Evolutionary conservation across 2,113 vertebrate genomes (phyloP).

Genomic region (Clarias batrachus): DNA sequence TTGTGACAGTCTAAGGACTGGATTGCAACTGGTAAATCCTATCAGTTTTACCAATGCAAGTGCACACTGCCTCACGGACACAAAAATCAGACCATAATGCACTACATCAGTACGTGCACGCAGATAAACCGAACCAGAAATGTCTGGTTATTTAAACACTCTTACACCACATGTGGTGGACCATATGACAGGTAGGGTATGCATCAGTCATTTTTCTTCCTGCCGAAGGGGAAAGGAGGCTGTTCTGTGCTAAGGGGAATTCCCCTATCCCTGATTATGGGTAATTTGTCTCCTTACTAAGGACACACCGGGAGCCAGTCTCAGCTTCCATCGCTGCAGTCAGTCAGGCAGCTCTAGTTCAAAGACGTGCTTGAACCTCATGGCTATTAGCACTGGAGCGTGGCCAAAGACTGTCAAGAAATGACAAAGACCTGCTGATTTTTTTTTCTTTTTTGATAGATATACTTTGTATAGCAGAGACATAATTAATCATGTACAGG

Average conservation of each 20-base stretch:
- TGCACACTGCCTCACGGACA: not conserved
- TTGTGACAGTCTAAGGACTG: constrained; percentile 11
- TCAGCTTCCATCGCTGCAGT: constrained; percentile 43
- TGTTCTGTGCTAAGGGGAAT: constrained; percentile 57
- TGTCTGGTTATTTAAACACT: not conserved
- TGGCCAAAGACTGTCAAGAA: constrained; percentile 59
- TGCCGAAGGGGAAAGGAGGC: constrained; percentile 51
- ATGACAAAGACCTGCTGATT: constrained; percentile 21
- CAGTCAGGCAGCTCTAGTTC: constrained; percentile 39
- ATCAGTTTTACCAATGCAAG: not conserved
- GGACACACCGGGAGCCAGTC: constrained; percentile 63
- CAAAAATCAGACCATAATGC: not conserved
- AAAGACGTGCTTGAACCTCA: constrained; percentile 59
- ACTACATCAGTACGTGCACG: not conserved
- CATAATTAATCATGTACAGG: not conserved
- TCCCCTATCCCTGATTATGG: constrained; percentile 59
- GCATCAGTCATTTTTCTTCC: constrained; percentile 67
- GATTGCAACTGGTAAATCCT: not conserved
- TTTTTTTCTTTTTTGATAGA: constrained; percentile 5
- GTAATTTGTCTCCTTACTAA: constrained; percentile 64
- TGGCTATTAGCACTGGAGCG: constrained; percentile 66
- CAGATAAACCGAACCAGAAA: not conserved
- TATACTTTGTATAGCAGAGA: not conserved
- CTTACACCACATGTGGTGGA: not conserved
- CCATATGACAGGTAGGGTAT: constrained; percentile 34